Conservation (phyloP, 2,888 invertebrate species). For the Hydrotaea diabolus region DNA sequence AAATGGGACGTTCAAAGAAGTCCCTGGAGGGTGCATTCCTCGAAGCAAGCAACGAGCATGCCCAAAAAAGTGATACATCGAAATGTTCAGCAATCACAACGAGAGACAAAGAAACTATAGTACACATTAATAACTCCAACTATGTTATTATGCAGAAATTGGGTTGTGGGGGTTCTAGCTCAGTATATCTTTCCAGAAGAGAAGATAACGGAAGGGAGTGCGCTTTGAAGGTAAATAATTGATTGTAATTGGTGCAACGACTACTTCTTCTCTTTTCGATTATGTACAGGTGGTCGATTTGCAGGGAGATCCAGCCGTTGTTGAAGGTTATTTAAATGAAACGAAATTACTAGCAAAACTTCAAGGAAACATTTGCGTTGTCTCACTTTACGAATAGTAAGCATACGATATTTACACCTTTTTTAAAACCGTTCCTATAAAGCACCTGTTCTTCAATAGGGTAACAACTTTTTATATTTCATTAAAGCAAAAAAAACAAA, state of each 20-base stretch:
- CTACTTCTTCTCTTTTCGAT: neutral
- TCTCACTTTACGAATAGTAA: constrained; percentile 93
- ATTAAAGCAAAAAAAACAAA: no score
- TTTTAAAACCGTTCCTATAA: neutral
- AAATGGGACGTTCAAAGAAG: constrained; percentile 72
- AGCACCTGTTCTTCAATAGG: no score
- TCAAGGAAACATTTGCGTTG: constrained; percentile 91
- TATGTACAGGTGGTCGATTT: constrained; percentile 90
- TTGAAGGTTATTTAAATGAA: constrained; percentile 93
- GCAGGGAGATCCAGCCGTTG: constrained; percentile 86
- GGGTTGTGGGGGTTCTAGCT: constrained; percentile 95
- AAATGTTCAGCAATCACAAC: constrained; percentile 31
- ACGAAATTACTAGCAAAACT: constrained; percentile 90
- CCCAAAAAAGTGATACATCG: constrained; percentile 24
- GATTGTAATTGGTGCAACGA: neutral
- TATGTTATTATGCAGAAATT: constrained; percentile 89
- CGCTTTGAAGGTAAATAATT: constrained; percentile 76
- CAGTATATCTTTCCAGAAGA: constrained; percentile 84
- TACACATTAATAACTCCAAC: constrained; percentile 86
- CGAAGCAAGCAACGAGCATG: constrained; percentile 48
- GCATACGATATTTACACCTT: constrained; percentile 73
- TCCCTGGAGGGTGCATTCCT: constrained; percentile 72
- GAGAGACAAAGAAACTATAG: constrained; percentile 78
- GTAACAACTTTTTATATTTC: no score
- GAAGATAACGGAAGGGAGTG: constrained; percentile 74